These are phyloP conservation scores for Acanthosoma haemorrhoidale DNA, from an alignment of 2,888 invertebrate genomes.

Conservation along the genomic window DNA sequence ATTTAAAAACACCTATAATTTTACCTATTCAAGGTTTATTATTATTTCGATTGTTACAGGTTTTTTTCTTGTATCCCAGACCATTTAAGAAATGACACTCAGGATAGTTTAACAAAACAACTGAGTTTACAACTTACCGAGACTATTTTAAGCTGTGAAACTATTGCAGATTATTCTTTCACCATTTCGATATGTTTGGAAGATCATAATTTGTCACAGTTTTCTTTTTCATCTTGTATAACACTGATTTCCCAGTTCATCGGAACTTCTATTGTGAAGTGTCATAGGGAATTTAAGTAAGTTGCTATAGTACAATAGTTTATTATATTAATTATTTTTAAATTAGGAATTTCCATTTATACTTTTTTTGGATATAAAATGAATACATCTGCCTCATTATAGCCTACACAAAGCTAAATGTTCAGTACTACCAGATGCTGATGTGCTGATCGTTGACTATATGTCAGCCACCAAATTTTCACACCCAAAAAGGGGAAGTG, in stretches of 20 bases:
- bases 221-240: conserved; percentile 9
- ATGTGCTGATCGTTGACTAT: too few species aligned
- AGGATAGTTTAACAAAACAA: background rate
- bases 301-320: background rate
- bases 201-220: background rate
- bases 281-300: conserved; percentile 3
- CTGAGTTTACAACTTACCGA: background rate
- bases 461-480: too few species aligned
- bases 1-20: too few species aligned
- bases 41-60: background rate
- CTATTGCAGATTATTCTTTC: background rate
- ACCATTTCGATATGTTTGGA: conserved; percentile 4
- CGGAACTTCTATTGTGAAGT: background rate
- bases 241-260: background rate
- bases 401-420: too few species aligned
- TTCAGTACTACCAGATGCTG: too few species aligned
- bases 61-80: background rate
- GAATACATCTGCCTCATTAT: too few species aligned
- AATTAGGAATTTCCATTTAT: too few species aligned
- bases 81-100: background rate
- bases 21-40: too few species aligned
- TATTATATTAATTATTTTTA: too few species aligned
- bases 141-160: background rate
- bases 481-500: too few species aligned
- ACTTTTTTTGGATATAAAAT: too few species aligned